Evolutionary conservation across 2,888 invertebrate species (phyloP).

Genomic region (Diloba caeruleocephala): DNA sequence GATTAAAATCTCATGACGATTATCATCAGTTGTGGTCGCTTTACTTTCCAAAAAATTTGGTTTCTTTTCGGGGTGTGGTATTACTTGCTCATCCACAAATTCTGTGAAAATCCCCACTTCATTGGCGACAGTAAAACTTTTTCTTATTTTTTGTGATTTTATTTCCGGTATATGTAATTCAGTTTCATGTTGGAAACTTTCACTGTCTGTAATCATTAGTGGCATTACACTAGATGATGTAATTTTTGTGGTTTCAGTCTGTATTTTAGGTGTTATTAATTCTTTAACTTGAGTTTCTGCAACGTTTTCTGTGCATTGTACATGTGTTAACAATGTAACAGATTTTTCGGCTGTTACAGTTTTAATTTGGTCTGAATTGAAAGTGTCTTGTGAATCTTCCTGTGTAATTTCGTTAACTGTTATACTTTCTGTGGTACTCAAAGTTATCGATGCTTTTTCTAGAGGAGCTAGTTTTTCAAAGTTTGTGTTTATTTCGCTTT

Average conservation of each 20-base stretch:
- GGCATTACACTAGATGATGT: constrained; percentile 73
- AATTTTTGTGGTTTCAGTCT: constrained; percentile 65
- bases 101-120: constrained; percentile 74
- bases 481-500: constrained; percentile 66
- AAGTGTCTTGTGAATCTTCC: constrained; percentile 66
- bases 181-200: constrained; percentile 76
- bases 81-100: constrained; percentile 73
- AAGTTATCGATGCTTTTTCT: constrained; percentile 66
- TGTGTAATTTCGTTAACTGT: constrained; percentile 76
- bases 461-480: constrained; percentile 53
- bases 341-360: constrained; percentile 68
- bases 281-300: constrained; percentile 68
- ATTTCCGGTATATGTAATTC: constrained; percentile 68
- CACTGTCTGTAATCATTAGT: constrained; percentile 76
- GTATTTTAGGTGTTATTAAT: constrained; percentile 61
- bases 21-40: constrained; percentile 61
- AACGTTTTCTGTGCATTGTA: constrained; percentile 79
- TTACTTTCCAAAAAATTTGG: constrained; percentile 64
- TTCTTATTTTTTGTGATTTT: constrained; percentile 66
- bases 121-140: constrained; percentile 69
- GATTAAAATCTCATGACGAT: constrained; percentile 65
- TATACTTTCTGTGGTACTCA: constrained; percentile 71
- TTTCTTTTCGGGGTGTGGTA: constrained; percentile 61
- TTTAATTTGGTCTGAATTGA: constrained; percentile 62
- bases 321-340: constrained; percentile 71